Base-by-base conservation (phyloP, 1,140 invertebrate genomes). In the Drosophila novamexicana region DNA sequence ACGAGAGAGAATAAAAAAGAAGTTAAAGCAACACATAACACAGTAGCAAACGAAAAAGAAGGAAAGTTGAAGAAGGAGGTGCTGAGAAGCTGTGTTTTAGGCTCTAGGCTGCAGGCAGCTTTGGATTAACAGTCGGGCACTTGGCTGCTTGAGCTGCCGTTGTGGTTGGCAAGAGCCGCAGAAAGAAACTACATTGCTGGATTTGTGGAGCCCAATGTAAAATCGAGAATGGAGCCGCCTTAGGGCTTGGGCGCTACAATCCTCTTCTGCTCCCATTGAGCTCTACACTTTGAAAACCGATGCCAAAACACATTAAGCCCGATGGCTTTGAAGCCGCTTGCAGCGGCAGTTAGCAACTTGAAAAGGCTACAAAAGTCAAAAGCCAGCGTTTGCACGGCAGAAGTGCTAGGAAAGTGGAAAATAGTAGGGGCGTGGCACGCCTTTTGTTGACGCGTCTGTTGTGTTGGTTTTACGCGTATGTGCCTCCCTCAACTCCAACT, bases 311-410 rank as follows among this genome's bases (percentile, higher is more conserved):
- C 82, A 85, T 86, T 88, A 88, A 72, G 78, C 66, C 68, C 18
- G 67, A 78, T 78, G 80, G 66, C 75, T 73, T 59, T 79, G 61
- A 70, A 83, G 66, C 42, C 57, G 71, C 71, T 57, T 36, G 65
- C 62, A 65, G 58, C 76, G 37, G 66, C 72, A 76, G 75, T 83
- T 83, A 69, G 29, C 58, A 71, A 80, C 66, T 82, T 83, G 68
- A 79, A 83, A 79, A 64, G 80, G 80, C 76, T 49, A 83, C 76
- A 79, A 63, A 74, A 82, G 80, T 82, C 80, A 82, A 82, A 83
- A 83, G 72, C 62, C 80, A 59, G 62, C 36, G 54, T 9, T 18
- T 54, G 34, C 34, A 37, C 50, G 29, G 12, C n/a, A 9, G 3
- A 34, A 47, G 36, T 12, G 47, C 39, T 22, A 16, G 29, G 32